Evolutionary conservation across 1,140 invertebrate species (phyloP).

Genomic region (Bacillus rossius): DNA sequence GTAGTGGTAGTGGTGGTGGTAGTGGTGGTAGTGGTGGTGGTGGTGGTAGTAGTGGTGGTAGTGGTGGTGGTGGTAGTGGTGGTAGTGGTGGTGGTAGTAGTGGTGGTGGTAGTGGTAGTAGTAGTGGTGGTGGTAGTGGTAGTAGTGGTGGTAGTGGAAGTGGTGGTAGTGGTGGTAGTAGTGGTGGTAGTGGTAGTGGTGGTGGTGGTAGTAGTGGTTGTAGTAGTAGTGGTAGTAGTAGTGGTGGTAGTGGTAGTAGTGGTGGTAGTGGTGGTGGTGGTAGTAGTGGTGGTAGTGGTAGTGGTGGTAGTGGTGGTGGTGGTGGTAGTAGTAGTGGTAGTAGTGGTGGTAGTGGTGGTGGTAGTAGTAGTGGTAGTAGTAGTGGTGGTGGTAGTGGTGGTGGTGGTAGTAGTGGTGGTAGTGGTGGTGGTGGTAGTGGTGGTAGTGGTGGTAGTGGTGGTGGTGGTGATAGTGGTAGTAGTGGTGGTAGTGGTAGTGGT

Average conservation of each 20-base stretch:
- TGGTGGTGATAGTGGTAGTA: background rate
- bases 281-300: background rate
- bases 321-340: background rate
- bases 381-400: background rate
- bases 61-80: background rate
- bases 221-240: background rate
- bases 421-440: background rate
- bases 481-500: background rate
- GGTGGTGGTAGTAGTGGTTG: background rate
- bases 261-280: background rate
- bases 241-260: background rate
- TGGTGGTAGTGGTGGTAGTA: background rate
- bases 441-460: background rate
- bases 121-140: background rate
- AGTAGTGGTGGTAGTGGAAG: background rate
- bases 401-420: background rate
- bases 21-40: no score
- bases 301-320: background rate
- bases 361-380: background rate
- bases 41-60: background rate
- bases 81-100: background rate
- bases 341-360: background rate
- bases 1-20: no score
- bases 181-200: background rate
- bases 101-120: background rate